Conservation (phyloP, 2,113 vertebrate species). For the Myodes glareolus region DNA sequence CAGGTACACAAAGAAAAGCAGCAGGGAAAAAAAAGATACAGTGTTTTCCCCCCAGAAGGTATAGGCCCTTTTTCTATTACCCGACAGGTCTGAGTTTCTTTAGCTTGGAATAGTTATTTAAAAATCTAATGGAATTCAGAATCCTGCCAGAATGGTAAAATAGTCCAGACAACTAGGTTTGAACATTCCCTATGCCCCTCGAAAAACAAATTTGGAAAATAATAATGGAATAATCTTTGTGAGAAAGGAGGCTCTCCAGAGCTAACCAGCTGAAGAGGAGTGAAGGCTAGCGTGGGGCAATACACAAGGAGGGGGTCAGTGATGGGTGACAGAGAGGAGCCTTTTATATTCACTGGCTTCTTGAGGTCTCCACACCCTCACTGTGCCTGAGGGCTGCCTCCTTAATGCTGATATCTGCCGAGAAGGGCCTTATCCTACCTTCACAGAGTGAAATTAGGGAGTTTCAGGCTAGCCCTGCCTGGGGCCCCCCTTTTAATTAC, state of each 20-base stretch:
- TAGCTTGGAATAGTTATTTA: background rate
- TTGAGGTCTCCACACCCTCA: background rate
- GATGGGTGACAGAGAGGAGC: background rate
- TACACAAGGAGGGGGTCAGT: background rate
- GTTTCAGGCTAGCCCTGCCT: background rate
- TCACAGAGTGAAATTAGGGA: background rate
- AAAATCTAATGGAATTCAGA: slow-evolving; percentile 22
- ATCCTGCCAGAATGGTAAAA: slow-evolving; percentile 20
- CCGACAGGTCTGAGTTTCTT: background rate
- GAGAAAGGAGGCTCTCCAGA: background rate
- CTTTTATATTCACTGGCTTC: background rate
- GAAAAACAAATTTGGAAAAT: background rate
- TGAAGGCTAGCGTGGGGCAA: background rate
- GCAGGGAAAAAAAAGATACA: background rate
- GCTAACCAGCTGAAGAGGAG: background rate
- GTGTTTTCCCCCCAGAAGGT: background rate
- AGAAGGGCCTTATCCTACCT: background rate
- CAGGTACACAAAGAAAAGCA: background rate
- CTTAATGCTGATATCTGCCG: background rate
- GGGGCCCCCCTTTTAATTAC: background rate
- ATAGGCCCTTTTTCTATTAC: slow-evolving; percentile 14
- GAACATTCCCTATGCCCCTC: background rate
- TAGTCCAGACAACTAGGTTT: background rate
- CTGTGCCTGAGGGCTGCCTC: background rate
- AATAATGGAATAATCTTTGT: background rate